A percentile compares a stretch with the other conserved stretches of the same genome.
These are phyloP conservation scores for Mythimna lalbum DNA, from an alignment of 2,888 invertebrate genomes.

Conservation along the genomic window DNA sequence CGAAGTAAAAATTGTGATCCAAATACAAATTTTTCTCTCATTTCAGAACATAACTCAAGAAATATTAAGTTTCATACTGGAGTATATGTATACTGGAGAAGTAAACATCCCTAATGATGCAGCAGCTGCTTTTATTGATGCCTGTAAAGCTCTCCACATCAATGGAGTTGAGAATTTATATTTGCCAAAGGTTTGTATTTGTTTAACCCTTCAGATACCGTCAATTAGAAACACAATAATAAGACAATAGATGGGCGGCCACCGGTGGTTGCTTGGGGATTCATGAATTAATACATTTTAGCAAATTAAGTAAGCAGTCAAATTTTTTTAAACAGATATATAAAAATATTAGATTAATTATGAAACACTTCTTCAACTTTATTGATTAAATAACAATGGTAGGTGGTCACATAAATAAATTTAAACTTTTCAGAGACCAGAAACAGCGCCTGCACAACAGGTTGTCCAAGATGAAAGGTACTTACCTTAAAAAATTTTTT, in stretches of 20 bases:
- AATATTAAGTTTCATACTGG: constrained; percentile 75
- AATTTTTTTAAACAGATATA: background rate
- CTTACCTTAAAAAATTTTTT: background rate
- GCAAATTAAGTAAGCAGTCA: background rate
- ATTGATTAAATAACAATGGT: background rate
- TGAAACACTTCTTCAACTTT: background rate
- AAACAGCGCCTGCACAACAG: background rate
- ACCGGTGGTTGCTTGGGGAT: too few relatives aligned
- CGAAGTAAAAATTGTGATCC: background rate
- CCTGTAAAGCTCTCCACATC: constrained; percentile 77
- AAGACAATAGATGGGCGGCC: too few relatives aligned
- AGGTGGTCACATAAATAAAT: background rate
- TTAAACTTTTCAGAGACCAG: constrained; percentile 37
- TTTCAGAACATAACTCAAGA: constrained; percentile 80
- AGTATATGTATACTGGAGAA: constrained; percentile 86
- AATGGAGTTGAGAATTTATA: constrained; percentile 71
- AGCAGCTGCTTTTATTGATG: constrained; percentile 74
- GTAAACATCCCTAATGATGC: constrained; percentile 74
- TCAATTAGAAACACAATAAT: too few relatives aligned
- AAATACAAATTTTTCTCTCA: background rate
- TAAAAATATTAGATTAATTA: too few relatives aligned
- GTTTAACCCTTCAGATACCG: too few relatives aligned
- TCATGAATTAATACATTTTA: background rate
- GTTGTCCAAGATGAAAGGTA: constrained; percentile 27
- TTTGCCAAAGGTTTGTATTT: constrained; percentile 46